Evolutionary conservation across 2,888 invertebrate species (phyloP).

Genomic region (Chrysodeixis includens): DNA sequence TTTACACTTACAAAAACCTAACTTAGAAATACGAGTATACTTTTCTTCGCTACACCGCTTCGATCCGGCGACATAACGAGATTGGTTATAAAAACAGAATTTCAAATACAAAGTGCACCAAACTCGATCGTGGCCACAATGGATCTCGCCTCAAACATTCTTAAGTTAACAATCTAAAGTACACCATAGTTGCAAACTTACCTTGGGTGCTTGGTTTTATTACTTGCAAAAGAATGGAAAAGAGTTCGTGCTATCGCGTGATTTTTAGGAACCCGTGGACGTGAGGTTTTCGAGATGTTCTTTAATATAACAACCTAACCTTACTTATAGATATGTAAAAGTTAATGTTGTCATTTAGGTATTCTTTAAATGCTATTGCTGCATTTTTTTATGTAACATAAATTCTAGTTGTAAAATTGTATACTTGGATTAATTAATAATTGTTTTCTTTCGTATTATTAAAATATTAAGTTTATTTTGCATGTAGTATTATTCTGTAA

Average conservation of each 20-base stretch:
- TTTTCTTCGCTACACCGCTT: slow-evolving; percentile 9
- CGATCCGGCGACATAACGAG: not conserved
- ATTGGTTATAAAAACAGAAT: slow-evolving; percentile 21
- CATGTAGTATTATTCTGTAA: too few relatives aligned
- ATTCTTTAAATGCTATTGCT: too few relatives aligned
- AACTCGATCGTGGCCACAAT: slow-evolving; percentile 21
- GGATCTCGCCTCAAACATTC: slow-evolving; percentile 24
- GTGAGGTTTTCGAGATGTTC: too few relatives aligned
- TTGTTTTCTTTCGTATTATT: too few relatives aligned
- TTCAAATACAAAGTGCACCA: slow-evolving; percentile 7
- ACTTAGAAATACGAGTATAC: not conserved
- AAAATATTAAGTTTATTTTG: too few relatives aligned
- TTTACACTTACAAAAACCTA: not conserved
- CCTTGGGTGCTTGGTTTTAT: too few relatives aligned
- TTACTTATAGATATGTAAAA: too few relatives aligned
- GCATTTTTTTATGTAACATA: too few relatives aligned
- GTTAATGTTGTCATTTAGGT: too few relatives aligned
- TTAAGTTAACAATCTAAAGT: slow-evolving; percentile 13
- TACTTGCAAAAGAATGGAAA: not conserved
- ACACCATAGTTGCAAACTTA: not conserved
- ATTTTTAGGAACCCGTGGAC: not conserved
- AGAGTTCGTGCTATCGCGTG: not conserved
- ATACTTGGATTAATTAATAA: too few relatives aligned
- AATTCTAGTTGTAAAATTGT: too few relatives aligned
- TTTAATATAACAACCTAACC: too few relatives aligned